Evolutionary conservation across 2,797 vertebrate species (phyloP), one percentile per base, ranked within the genome.

Genomic region (Intellagama lesueurii): DNA sequence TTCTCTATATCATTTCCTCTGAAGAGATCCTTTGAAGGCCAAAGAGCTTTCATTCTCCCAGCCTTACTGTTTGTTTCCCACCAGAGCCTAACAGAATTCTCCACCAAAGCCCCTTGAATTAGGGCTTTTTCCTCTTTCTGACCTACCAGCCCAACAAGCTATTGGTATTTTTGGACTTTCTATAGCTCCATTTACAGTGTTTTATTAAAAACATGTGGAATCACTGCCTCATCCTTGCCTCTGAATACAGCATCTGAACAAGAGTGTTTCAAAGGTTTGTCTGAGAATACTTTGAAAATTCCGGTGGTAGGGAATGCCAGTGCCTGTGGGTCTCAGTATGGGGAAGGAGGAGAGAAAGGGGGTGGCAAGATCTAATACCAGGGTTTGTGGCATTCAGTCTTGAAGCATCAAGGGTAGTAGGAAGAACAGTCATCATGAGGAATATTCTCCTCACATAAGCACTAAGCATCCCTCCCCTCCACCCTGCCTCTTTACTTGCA

Each of bases 1-100:
- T 28, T 88, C 94, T 83, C 95, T 97, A 47, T 84, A 96, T 49
- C 83, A 96, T n/a, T 97, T 93, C 44, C 95, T 97, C 35, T 49
- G 95, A 85, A 87, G 32, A 83, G 72, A 56, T 80, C 22, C 47
- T 19, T 75, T 47, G 26, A 35, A n/a, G 9, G 40, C 69, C 64
- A 69, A 68, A 14, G 16, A 32, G n/a, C 14, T 75, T 40, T 82
- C 22, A 26, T 64, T 79, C 40, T 40, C 68, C 35, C 30, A 16
- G 5, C n/a, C 22, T 52, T 60, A 32, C 32, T 14, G 32, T 44
- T 75, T 24, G 32, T 75, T 35, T 16, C 76, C 49, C 28, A 26
- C 60, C n/a, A 85, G 40, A 60, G 64, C 35, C 69, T 64, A 5
- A 35, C 49, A 64, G 22, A 49, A 68, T 83, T 68, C 12, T 66